Evolutionary conservation across 2,888 invertebrate species (phyloP).

Genomic region (Limulus polyphemus): DNA sequence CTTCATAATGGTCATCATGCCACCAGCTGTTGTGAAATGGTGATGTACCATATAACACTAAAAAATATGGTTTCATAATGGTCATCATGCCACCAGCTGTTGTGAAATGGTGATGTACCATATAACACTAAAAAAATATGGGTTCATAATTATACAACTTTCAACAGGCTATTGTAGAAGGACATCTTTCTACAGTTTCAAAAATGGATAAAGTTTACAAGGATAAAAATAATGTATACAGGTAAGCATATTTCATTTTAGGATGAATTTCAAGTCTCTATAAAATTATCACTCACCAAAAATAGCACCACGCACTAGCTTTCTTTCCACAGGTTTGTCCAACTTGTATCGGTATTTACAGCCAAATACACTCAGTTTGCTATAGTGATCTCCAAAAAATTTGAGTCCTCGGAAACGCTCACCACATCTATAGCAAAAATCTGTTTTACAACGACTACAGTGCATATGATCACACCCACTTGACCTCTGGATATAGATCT

Average conservation of each 20-base stretch:
- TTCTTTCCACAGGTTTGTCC: slow-evolving; percentile 33
- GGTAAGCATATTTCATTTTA: background rate
- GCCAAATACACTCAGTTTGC: slow-evolving; percentile 36
- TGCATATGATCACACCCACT: slow-evolving; percentile 41
- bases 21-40: too few relatives aligned
- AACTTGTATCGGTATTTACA: slow-evolving; percentile 37
- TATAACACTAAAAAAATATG: too few relatives aligned
- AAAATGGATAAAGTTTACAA: too few relatives aligned
- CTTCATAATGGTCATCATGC: too few relatives aligned
- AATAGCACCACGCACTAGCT: slow-evolving; percentile 35
- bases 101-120: too few relatives aligned
- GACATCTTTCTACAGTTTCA: too few relatives aligned
- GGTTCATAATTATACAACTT: too few relatives aligned
- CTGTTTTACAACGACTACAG: slow-evolving; percentile 36
- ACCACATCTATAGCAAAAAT: slow-evolving; percentile 40
- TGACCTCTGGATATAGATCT: slow-evolving; percentile 38
- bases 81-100: too few relatives aligned
- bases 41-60: too few relatives aligned
- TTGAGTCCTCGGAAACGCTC: slow-evolving; percentile 34
- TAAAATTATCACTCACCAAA: slow-evolving; percentile 31
- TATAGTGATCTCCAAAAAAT: slow-evolving; percentile 38
- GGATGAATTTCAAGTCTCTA: background rate
- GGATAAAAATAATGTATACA: background rate
- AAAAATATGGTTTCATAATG: too few relatives aligned
- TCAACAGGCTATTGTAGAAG: too few relatives aligned